Percentiles rank a stretch among this genome's conserved stretches.
These are phyloP conservation scores for Tyto alba DNA, from an alignment of 2,113 vertebrate genomes.

Conservation along the genomic window DNA sequence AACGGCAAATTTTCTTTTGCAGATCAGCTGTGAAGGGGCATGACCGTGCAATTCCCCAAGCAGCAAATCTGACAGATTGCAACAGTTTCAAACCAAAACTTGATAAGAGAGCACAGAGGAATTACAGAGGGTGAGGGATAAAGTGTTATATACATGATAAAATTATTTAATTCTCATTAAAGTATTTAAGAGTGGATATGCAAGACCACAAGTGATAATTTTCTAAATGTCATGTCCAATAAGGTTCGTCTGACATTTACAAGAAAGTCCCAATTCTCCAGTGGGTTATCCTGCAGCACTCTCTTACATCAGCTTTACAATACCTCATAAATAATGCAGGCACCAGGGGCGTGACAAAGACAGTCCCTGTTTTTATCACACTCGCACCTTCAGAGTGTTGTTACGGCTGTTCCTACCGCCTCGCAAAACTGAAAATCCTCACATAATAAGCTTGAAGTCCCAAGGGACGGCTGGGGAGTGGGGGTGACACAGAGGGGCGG, in stretches of 20 bases:
- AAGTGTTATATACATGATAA: conserved; percentile 20
- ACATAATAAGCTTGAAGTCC: background rate
- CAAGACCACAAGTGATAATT: conserved; percentile 57
- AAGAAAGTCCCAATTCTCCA: conserved; percentile 60
- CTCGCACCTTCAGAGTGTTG: background rate
- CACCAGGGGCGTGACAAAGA: background rate
- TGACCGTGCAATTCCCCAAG: conserved; percentile 32
- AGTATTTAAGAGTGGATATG: conserved; percentile 37
- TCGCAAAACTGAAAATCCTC: background rate
- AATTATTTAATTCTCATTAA: conserved; percentile 54
- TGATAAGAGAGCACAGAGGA: background rate
- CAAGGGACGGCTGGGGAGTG: rapidly evolving
- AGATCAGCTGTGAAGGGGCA: conserved; percentile 56
- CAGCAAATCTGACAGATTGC: conserved; percentile 40
- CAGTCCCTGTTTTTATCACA: background rate
- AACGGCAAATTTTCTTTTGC: conserved; percentile 37
- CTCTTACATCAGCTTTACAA: conserved; percentile 7
- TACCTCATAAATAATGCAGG: conserved; percentile 58
- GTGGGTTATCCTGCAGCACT: conserved; percentile 55
- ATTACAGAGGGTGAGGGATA: conserved; percentile 2
- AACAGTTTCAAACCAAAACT: conserved; percentile 17
- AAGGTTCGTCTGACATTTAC: conserved; percentile 72
- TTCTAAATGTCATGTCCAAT: conserved; percentile 77
- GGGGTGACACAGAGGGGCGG: background rate
- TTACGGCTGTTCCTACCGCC: background rate